Conservation (phyloP, 2,888 invertebrate species). For the Lomographa bimaculata region DNA sequence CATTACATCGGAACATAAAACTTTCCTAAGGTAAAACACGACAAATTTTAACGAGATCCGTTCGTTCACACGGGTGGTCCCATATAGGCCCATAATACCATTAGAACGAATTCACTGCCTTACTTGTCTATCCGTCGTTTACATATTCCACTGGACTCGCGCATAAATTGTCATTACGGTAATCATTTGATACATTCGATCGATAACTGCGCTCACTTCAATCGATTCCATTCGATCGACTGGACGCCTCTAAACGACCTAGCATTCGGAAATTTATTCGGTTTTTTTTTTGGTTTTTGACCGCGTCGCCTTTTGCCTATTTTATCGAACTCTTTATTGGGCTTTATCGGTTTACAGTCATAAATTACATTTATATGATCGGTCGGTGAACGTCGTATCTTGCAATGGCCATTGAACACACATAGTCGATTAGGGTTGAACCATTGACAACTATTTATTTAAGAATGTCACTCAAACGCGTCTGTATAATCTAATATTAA, state of each 20-base stretch:
- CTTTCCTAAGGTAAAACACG: slow-evolving; percentile 36
- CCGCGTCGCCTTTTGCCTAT: slow-evolving; percentile 43
- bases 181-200: slow-evolving; percentile 71
- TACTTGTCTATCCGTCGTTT: slow-evolving; percentile 66
- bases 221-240: slow-evolving; percentile 50
- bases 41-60: slow-evolving; percentile 37
- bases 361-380: slow-evolving; percentile 58
- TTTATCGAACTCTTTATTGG: slow-evolving; percentile 63
- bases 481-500: slow-evolving; percentile 44
- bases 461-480: slow-evolving; percentile 34
- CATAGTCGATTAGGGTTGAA: slow-evolving; percentile 49
- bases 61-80: slow-evolving; percentile 68
- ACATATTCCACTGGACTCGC: slow-evolving; percentile 68
- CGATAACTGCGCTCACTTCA: slow-evolving; percentile 61
- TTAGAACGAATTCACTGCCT: slow-evolving; percentile 55
- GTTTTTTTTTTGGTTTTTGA: no score
- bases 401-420: slow-evolving; percentile 44
- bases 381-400: slow-evolving; percentile 38
- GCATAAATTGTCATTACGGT: slow-evolving; percentile 79
- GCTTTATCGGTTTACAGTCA: slow-evolving; percentile 63
- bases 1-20: slow-evolving; percentile 37
- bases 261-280: slow-evolving; percentile 41
- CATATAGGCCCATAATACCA: no score
- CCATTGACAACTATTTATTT: slow-evolving; percentile 45
- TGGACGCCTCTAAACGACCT: slow-evolving; percentile 55